Evolutionary conservation across 2,797 vertebrate species (phyloP).

Genomic region (Gallinago nigripennis): DNA sequence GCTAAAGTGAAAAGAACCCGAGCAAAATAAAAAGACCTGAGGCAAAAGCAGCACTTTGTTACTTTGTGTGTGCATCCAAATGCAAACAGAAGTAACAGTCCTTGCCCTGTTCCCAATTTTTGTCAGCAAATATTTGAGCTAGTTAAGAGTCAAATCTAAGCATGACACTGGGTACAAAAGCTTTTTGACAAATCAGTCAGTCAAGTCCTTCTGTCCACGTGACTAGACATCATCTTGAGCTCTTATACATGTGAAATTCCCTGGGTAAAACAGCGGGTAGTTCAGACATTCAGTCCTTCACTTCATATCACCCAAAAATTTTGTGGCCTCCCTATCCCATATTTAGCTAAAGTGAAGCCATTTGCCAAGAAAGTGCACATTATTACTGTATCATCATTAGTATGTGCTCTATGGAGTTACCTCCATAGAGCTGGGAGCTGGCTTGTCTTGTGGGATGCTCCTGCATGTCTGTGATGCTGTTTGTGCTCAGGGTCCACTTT

Average conservation of each 20-base stretch:
- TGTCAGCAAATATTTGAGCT: neutral
- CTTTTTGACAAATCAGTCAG: neutral
- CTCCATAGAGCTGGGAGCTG: neutral
- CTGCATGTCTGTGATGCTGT: neutral
- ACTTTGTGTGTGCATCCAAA: neutral
- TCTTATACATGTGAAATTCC: neutral
- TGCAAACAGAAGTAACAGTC: neutral
- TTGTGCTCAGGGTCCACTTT: neutral
- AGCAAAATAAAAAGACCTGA: neutral
- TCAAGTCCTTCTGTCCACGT: neutral
- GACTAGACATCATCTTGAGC: neutral
- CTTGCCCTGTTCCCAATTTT: neutral
- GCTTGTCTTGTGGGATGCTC: neutral
- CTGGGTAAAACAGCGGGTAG: neutral
- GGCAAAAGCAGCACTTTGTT: neutral
- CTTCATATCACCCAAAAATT: neutral
- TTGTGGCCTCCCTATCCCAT: neutral
- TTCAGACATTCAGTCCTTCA: neutral
- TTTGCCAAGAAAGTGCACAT: neutral
- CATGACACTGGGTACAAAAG: neutral
- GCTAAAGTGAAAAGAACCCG: neutral
- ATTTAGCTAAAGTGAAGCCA: neutral
- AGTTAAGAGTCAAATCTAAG: neutral
- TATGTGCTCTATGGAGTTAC: accelerated
- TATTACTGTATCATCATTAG: neutral